These are phyloP conservation scores for Zaprionus taronus DNA, from an alignment of 1,140 invertebrate species.

Conservation along the genomic window DNA sequence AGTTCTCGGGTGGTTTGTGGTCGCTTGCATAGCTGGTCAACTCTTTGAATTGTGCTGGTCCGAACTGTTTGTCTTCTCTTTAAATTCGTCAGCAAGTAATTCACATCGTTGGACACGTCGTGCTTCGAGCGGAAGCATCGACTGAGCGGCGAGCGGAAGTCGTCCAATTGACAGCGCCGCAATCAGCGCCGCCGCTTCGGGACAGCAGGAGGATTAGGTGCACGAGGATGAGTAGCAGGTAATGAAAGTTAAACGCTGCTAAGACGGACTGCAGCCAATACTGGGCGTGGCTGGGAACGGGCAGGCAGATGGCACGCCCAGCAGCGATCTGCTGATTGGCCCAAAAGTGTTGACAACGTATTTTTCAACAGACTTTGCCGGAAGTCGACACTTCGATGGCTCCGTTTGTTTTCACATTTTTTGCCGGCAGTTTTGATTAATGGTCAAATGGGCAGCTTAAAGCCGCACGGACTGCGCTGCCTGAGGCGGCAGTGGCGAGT, in stretches of 20 bases:
- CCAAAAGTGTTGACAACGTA: conserved; percentile 74
- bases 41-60: conserved; percentile 8
- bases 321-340: conserved; percentile 58
- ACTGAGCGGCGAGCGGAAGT: conserved; percentile 55
- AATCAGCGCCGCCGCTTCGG: conserved; percentile 34
- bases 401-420: conserved; percentile 36
- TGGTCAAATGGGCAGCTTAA: conserved; percentile 57
- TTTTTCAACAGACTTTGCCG: conserved; percentile 48
- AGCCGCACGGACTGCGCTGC: conserved; percentile 32
- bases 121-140: conserved; percentile 10
- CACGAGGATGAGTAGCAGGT: neutral
- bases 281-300: neutral
- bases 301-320: neutral
- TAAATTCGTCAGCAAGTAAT: conserved; percentile 41
- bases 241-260: conserved; percentile 36
- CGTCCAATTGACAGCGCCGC: conserved; percentile 53
- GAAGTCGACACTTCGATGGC: neutral
- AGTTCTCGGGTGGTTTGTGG: conserved; percentile 48
- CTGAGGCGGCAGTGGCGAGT: conserved; percentile 55
- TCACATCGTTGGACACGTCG: conserved; percentile 18
- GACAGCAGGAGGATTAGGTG: neutral
- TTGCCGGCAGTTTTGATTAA: conserved; percentile 72
- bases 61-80: conserved; percentile 35
- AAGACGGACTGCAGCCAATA: neutral
- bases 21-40: conserved; percentile 37